Conservation (phyloP, 2,113 vertebrate genomes). For the Nesoenas mayeri region DNA sequence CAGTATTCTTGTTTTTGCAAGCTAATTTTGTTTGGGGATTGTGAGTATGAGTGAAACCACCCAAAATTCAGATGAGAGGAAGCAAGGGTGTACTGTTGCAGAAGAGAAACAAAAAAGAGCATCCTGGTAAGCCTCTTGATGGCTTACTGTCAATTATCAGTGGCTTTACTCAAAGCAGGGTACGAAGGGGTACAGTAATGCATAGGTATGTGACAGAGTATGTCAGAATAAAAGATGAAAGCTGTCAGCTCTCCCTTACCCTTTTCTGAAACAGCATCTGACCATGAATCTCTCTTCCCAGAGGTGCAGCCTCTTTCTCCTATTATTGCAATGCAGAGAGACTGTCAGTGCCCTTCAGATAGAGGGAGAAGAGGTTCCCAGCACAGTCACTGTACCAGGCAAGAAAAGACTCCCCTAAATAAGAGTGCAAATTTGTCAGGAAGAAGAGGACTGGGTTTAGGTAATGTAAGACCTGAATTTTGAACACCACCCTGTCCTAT, state of each 20-base stretch:
- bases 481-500: not conserved
- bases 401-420: not conserved
- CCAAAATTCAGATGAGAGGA: not conserved
- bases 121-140: not conserved
- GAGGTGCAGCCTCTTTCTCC: not conserved
- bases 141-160: not conserved
- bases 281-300: not conserved
- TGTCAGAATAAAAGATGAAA: not conserved
- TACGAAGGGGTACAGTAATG: not conserved
- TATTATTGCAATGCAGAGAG: not conserved
- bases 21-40: not conserved
- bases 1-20: not conserved
- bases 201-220: not conserved
- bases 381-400: no score
- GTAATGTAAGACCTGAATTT: not conserved
- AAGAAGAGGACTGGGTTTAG: not conserved
- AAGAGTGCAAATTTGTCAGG: not conserved
- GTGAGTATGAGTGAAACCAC: not conserved
- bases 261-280: not conserved
- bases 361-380: not conserved
- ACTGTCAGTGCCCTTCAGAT: not conserved
- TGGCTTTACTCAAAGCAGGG: not conserved
- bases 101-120: not conserved
- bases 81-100: not conserved
- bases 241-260: not conserved